Evolutionary conservation across 1,140 invertebrate genomes (phyloP).

Genomic region (Magallana ariakensis): DNA sequence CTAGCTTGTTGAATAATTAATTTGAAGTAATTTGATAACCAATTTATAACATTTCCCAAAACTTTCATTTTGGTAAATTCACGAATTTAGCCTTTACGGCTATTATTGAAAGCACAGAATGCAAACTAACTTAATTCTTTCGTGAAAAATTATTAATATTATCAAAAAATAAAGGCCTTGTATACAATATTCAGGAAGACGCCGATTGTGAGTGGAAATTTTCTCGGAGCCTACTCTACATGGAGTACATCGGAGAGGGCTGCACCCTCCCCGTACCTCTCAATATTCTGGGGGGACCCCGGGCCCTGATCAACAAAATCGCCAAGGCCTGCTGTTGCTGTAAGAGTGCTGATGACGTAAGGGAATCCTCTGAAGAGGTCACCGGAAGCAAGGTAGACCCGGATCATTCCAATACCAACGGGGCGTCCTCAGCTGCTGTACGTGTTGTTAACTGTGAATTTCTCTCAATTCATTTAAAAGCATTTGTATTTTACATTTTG

Average conservation of each 20-base stretch:
- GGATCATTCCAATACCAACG: not conserved
- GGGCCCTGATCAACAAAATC: conserved; percentile 81
- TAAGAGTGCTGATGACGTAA: conserved; percentile 39
- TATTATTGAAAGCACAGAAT: too few relatives aligned
- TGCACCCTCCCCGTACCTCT: conserved; percentile 92
- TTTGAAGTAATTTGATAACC: too few relatives aligned
- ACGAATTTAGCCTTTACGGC: too few relatives aligned
- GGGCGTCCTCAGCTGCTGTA: not conserved
- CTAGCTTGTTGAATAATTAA: too few relatives aligned
- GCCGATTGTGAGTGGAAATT: conserved; percentile 96
- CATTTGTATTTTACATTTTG: too few relatives aligned
- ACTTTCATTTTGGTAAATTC: too few relatives aligned
- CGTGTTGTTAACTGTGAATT: not conserved
- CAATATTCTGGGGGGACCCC: conserved; percentile 94
- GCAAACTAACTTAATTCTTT: too few relatives aligned
- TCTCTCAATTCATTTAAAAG: too few relatives aligned
- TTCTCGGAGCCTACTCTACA: conserved; percentile 92
- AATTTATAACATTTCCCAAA: too few relatives aligned
- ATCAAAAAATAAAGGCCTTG: not conserved
- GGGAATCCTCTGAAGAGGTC: conserved; percentile 37
- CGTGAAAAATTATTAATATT: not conserved
- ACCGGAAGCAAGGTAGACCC: conserved; percentile 9
- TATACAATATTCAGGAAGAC: conserved; percentile 84
- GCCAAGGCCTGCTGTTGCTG: conserved; percentile 54
- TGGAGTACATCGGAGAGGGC: conserved; percentile 94